Evolutionary conservation across 2,113 vertebrate species (phyloP).

Genomic region (Rallus limicola): DNA sequence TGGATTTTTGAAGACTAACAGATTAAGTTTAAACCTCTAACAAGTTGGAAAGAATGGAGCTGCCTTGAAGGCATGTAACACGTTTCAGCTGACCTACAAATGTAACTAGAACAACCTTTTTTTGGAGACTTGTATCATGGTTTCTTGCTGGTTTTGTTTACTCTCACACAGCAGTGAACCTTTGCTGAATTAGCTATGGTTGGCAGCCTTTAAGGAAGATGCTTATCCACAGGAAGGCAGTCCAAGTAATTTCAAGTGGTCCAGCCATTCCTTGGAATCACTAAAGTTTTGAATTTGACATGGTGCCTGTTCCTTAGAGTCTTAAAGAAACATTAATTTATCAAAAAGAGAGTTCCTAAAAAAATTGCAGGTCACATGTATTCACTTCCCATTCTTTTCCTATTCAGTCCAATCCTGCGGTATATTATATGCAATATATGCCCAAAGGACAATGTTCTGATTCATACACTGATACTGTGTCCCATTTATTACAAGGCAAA

Average conservation of each 20-base stretch:
- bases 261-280: background rate
- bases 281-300: background rate
- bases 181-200: background rate
- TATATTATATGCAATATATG: background rate
- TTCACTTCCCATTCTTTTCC: background rate
- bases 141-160: constrained; percentile 9
- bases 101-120: background rate
- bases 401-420: background rate
- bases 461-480: background rate
- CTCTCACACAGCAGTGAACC: background rate
- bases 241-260: background rate
- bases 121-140: background rate
- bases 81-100: background rate
- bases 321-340: background rate
- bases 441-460: background rate
- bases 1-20: background rate
- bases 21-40: background rate
- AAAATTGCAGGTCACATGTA: background rate
- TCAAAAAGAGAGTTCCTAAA: background rate
- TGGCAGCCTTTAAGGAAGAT: background rate
- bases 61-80: background rate
- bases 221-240: background rate
- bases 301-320: background rate
- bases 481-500: background rate
- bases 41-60: background rate